Evolutionary conservation across 2,888 invertebrate species (phyloP).

Genomic region (Sarcophaga carnaria): DNA sequence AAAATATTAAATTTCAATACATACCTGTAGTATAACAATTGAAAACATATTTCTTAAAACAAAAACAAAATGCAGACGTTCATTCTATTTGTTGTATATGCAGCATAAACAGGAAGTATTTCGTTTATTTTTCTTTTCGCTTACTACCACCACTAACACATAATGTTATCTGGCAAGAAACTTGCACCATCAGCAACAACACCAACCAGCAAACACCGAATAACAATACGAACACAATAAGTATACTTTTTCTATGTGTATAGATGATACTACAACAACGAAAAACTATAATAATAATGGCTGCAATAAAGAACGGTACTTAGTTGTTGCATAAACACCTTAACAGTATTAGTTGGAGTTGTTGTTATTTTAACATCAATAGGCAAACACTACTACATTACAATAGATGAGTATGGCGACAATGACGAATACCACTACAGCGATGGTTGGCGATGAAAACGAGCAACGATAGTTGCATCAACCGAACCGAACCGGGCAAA

Average conservation of each 20-base stretch:
- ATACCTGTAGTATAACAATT: slow-evolving; percentile 27
- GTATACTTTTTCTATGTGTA: neutral
- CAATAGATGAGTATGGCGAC: slow-evolving; percentile 1
- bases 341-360: slow-evolving; percentile 11
- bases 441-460: no score
- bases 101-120: slow-evolving; percentile 60
- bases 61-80: neutral
- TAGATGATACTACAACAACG: neutral
- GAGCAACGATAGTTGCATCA: no score
- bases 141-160: slow-evolving; percentile 23
- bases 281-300: no score
- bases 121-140: slow-evolving; percentile 54
- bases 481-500: neutral
- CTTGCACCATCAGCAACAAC: slow-evolving; percentile 21
- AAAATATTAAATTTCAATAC: neutral
- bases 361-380: slow-evolving; percentile 44
- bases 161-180: slow-evolving; percentile 11
- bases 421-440: neutral
- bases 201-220: neutral
- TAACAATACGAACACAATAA: slow-evolving; percentile 15
- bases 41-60: neutral
- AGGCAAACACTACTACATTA: slow-evolving; percentile 37
- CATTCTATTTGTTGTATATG: slow-evolving; percentile 55
- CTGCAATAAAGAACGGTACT: neutral
- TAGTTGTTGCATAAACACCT: slow-evolving; percentile 31